Conservation (phyloP, 2,797 vertebrate genomes). For the Mus minutoides region DNA sequence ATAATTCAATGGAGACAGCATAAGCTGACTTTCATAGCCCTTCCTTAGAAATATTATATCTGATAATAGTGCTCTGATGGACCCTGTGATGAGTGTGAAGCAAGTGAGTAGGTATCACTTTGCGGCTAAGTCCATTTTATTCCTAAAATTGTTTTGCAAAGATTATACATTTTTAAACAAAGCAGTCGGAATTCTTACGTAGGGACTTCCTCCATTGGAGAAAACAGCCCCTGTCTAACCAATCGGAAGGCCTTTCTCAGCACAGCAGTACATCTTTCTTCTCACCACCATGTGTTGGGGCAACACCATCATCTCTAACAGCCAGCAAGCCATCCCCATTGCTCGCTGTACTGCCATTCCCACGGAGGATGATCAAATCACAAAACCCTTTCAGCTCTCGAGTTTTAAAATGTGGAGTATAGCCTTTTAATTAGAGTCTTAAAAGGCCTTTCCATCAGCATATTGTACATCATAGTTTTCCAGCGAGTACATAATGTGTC, state of each 20-base stretch:
- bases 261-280: slow-evolving; percentile 78
- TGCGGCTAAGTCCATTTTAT: not conserved
- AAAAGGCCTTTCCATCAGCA: slow-evolving; percentile 19
- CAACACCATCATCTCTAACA: slow-evolving; percentile 77
- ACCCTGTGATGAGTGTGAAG: not conserved
- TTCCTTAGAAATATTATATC: slow-evolving; percentile 16
- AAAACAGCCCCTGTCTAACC: slow-evolving; percentile 84
- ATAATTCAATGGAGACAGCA: not conserved
- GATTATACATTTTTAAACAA: slow-evolving; percentile 54
- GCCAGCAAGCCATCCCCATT: slow-evolving; percentile 74
- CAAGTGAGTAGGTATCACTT: slow-evolving; percentile 18
- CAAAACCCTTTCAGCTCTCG: slow-evolving; percentile 91
- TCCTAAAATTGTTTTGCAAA: not conserved
- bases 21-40: not conserved
- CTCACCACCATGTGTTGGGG: slow-evolving; percentile 77
- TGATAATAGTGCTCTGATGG: slow-evolving; percentile 6
- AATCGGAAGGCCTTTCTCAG: slow-evolving; percentile 74
- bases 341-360: slow-evolving; percentile 80
- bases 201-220: slow-evolving; percentile 81
- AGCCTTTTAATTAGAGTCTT: slow-evolving; percentile 50
- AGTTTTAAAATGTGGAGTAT: slow-evolving; percentile 61
- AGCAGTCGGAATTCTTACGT: slow-evolving; percentile 66
- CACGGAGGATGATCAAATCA: slow-evolving; percentile 81
- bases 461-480: slow-evolving; percentile 16
- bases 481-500: not conserved